A percentile compares a stretch with the other conserved stretches of the same genome.
Conservation (phyloP, 2,113 vertebrate species). For the Scatophagus argus region DNA sequence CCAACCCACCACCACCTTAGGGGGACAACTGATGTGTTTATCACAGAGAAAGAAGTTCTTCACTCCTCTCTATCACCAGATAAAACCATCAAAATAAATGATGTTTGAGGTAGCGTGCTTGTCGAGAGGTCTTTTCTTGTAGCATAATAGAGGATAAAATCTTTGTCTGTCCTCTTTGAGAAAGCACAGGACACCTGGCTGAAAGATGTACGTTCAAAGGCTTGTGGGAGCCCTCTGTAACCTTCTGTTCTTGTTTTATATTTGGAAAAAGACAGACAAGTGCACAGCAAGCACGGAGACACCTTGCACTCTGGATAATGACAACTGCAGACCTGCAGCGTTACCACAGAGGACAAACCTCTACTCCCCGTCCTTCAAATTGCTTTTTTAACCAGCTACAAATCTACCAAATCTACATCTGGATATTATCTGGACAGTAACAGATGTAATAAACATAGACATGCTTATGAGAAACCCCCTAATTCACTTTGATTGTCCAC, state of each 20-base stretch:
- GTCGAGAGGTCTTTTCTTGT: constrained; percentile 67
- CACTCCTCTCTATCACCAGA: constrained; percentile 52
- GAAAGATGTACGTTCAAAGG: constrained; percentile 73
- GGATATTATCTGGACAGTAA: constrained; percentile 74
- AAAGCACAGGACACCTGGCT: constrained; percentile 72
- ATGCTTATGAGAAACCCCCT: constrained; percentile 71
- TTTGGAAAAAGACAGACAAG: constrained; percentile 61
- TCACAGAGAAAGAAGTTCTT: constrained; percentile 45
- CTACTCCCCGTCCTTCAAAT: constrained; percentile 52
- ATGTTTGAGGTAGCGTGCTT: constrained; percentile 59
- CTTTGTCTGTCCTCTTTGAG: constrained; percentile 62
- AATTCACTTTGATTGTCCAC: constrained; percentile 77
- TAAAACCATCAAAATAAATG: constrained; percentile 61
- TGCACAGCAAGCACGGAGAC: constrained; percentile 61
- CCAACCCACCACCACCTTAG: no score
- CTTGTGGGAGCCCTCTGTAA: constrained; percentile 44
- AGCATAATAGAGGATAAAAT: constrained; percentile 69
- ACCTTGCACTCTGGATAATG: constrained; percentile 73
- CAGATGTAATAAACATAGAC: constrained; percentile 75
- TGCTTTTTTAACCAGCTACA: constrained; percentile 50
- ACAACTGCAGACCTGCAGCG: constrained; percentile 57
- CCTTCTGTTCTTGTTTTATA: constrained; percentile 47
- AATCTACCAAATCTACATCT: constrained; percentile 63
- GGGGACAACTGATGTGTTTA: no score
- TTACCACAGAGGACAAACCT: constrained; percentile 38